Evolutionary conservation across 23 tunicate species (phyloP).

Genomic region (Ciona savignyi): DNA sequence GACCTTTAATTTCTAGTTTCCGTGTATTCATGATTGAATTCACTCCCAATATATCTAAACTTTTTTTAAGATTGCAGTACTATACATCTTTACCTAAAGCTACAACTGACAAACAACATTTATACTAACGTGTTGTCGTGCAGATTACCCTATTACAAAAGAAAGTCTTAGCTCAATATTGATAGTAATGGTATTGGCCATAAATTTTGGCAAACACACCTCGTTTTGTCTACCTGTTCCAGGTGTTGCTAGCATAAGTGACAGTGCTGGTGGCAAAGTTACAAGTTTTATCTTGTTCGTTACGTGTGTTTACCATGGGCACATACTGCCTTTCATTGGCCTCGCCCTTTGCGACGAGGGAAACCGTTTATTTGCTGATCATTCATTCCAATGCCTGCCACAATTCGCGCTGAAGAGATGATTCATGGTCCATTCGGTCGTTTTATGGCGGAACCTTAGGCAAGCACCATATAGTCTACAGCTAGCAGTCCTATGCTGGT

Average conservation of each 20-base stretch:
- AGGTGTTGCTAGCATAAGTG: neutral
- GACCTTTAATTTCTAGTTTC: too few relatives aligned
- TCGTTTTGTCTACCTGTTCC: neutral
- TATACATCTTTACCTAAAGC: too few relatives aligned
- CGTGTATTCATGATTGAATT: too few relatives aligned
- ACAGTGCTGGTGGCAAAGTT: neutral
- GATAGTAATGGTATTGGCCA: neutral
- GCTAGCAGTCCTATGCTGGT: too few relatives aligned
- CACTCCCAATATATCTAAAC: too few relatives aligned
- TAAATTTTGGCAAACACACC: neutral
- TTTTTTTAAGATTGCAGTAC: too few relatives aligned
- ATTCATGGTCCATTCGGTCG: neutral
- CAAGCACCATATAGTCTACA: too few relatives aligned
- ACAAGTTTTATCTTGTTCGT: neutral
- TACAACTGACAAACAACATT: too few relatives aligned
- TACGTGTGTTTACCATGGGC: neutral
- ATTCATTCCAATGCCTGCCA: neutral
- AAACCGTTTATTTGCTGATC: neutral
- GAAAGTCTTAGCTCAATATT: neutral
- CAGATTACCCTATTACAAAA: neutral
- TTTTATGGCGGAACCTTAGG: too few relatives aligned
- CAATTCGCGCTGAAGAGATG: neutral
- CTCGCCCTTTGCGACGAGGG: neutral
- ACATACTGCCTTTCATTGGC: neutral
- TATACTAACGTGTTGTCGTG: too few relatives aligned